Conservation (phyloP, 2,113 vertebrate genomes). For the Cryptotis parvus region DNA sequence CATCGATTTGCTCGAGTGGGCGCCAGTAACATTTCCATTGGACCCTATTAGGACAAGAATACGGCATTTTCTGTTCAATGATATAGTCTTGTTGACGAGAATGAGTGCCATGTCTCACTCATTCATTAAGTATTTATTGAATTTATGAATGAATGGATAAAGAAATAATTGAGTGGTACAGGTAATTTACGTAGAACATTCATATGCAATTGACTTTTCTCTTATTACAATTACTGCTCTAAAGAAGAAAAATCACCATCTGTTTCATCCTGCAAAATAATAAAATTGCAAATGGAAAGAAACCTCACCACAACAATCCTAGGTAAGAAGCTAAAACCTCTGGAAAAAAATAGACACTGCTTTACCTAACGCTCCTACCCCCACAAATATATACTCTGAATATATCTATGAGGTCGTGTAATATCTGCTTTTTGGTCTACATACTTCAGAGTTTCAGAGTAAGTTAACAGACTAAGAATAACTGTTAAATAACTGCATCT, state of each 20-base stretch:
- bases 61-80: background rate
- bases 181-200: background rate
- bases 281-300: background rate
- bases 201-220: background rate
- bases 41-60: too few species aligned
- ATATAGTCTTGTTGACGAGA: background rate
- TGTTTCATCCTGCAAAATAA: background rate
- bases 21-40: too few species aligned
- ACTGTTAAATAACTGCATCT: background rate
- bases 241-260: background rate
- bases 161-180: background rate
- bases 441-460: background rate
- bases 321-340: background rate
- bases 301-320: background rate
- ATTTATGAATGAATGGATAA: background rate
- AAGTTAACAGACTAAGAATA: background rate
- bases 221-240: background rate
- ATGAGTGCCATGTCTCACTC: too few species aligned
- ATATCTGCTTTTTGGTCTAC: background rate
- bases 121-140: constrained; percentile 6
- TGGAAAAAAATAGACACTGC: background rate
- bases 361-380: background rate
- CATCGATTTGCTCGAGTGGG: too few species aligned
- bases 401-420: background rate
- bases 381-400: too few species aligned